Base-by-base conservation (phyloP, 37 sponge, comb jelly and placozoan genomes). In the Ianthella basta region DNA sequence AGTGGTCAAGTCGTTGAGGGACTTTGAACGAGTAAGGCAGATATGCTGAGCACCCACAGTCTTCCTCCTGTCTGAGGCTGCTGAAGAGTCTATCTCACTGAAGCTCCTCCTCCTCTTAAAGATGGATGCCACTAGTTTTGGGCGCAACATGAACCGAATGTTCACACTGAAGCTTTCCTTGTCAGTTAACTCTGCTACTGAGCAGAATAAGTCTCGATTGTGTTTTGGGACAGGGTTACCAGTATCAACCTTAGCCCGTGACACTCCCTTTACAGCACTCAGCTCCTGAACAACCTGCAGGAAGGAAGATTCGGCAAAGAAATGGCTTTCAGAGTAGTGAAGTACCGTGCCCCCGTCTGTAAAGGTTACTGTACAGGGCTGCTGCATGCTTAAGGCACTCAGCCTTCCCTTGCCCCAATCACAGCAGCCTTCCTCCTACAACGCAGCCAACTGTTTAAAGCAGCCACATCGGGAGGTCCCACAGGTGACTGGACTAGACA, bases 21-120 rank as follows among this genome's bases (percentile, higher is more conserved):
- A 44, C 50, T 44, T 44, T 44, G 50, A 44, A 8, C 50, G 50
- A 3, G 3, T 44, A 3, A 44, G 50, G 8, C 6, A 8, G 50
- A 44, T 10, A 44, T 8, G 50, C 6, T 44, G 3, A 44, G 8
- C 70, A 24, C 12, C 35, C 35, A 3, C 35, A 15, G 34, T 33
- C 70, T 69, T 69, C 35, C 34, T 69, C 35, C 70, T 69, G 34
- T 69, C 70, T 30, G 27, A 33, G 10, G 70, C 27, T 32, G 70
- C 70, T 69, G 70, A 18, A 30, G 70, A 6, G 4, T 69, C 70
- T 18, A 16, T 18, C 34, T 69, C 70, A 30, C 35, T 34, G 34
- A 69, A 69, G 70, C 70, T 69, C 29, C 70, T 1, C 33, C 70
- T 69, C 34, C 70, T 69, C 63, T 10, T 61, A 16, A 69, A 69